These are phyloP conservation scores for Drosophila paulistorum DNA, from an alignment of 1,140 invertebrate genomes.

Conservation along the genomic window DNA sequence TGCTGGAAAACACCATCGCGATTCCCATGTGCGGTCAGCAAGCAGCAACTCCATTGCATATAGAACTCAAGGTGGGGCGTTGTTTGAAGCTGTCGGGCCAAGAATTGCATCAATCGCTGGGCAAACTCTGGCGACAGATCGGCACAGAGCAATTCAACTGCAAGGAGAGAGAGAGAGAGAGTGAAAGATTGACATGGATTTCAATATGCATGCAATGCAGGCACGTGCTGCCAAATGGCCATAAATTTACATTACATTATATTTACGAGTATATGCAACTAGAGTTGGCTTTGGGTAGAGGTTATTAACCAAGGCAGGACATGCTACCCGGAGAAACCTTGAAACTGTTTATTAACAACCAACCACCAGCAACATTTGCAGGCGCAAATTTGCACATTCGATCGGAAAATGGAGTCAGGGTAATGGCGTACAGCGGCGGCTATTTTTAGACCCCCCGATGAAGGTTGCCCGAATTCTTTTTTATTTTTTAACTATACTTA, in stretches of 20 bases:
- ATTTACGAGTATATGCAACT: conserved; percentile 20
- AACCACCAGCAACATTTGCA: conserved; percentile 38
- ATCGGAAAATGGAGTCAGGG: conserved; percentile 60
- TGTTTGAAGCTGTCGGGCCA: conserved; percentile 89
- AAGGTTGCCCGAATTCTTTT: conserved; percentile 44
- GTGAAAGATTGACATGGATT: conserved; percentile 21
- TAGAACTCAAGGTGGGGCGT: conserved; percentile 95
- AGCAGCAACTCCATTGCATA: conserved; percentile 89
- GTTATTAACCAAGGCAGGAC: conserved; percentile 59
- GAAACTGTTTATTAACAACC: conserved; percentile 77
- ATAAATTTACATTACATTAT: conserved; percentile 33
- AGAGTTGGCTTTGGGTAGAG: conserved; percentile 35
- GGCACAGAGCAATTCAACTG: conserved; percentile 90
- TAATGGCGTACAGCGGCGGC: conserved; percentile 31
- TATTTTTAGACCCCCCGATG: conserved; percentile 58
- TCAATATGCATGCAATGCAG: conserved; percentile 44
- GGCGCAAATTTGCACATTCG: conserved; percentile 75
- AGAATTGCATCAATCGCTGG: conserved; percentile 88
- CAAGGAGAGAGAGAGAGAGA: conserved; percentile 77
- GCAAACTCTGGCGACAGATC: conserved; percentile 90
- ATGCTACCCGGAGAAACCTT: conserved; percentile 55
- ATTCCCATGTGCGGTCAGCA: conserved; percentile 87
- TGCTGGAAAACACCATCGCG: conserved; percentile 84
- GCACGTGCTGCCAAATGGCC: conserved; percentile 55
- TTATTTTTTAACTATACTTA: conserved; percentile 84